Evolutionary conservation across 2,888 invertebrate genomes (phyloP).

Genomic region (Chalcosyrphus nemorum): DNA sequence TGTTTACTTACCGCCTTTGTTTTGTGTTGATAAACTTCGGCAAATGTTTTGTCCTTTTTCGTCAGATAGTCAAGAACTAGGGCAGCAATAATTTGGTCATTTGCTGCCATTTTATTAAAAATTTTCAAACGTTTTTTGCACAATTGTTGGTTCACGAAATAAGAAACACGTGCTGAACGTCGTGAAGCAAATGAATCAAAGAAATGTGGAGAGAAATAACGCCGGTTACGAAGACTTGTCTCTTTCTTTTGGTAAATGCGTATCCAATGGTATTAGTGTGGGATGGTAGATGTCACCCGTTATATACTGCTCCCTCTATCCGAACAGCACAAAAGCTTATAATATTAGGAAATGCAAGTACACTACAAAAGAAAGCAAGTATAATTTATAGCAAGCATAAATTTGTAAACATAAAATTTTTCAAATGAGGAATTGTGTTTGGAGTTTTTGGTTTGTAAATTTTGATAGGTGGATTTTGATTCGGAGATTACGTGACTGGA

Average conservation of each 20-base stretch:
- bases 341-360: too few species aligned
- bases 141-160: constrained; percentile 5
- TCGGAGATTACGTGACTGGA: too few species aligned
- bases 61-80: constrained; percentile 87
- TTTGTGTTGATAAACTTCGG: constrained; percentile 87
- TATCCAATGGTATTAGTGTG: not conserved
- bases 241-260: not conserved
- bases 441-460: too few species aligned
- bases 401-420: too few species aligned
- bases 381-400: too few species aligned
- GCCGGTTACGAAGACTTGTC: not conserved
- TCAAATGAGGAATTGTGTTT: too few species aligned
- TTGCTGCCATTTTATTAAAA: constrained; percentile 81
- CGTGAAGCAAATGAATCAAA: constrained; percentile 31
- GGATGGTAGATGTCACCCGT: not conserved
- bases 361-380: too few species aligned
- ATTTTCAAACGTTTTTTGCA: constrained; percentile 2
- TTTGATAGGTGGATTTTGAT: too few species aligned
- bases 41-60: constrained; percentile 86
- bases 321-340: too few species aligned
- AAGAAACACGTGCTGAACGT: constrained; percentile 58
- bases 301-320: too few species aligned
- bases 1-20: constrained; percentile 87
- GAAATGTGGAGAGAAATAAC: constrained; percentile 15
- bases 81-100: constrained; percentile 83